Evolutionary conservation across 2,113 vertebrate genomes (phyloP), one percentile per base, ranked within the genome.

Genomic region (Microcebus ravelobensis): DNA sequence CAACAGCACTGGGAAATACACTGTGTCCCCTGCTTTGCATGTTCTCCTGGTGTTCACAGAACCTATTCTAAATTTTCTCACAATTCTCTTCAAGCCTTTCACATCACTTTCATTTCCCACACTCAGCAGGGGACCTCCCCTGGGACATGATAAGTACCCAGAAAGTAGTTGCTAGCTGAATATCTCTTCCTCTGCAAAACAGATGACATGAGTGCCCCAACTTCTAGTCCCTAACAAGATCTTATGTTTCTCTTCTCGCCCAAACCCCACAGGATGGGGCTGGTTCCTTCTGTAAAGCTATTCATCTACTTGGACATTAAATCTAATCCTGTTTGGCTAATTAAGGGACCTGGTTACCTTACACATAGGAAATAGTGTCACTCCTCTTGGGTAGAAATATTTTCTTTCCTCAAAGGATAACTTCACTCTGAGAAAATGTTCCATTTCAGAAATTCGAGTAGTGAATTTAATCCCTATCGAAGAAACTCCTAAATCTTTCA

Each of bases 361-460:
- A 63, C 34, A 48, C 5, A 52, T 18, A 77, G 80, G 29, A 68
- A 85, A 87, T 7, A 27, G 45, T 65, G 29, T 67, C 55, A 18
- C 90, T 87, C n/a, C 39, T 83, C 74, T 85, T 71, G 48, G 52
- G 74, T 48, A 29, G 84, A 90, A 76, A 79, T 34, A 76, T 71
- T 95, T 61, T 86, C 45, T 91, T 82, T 81, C 67, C n/a, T 48
- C 18, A 23, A 79, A 92, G 67, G 73, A 45, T 39, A 79, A 39
- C 34, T 71, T 57, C 31, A 36, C 42, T 94, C n/a, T 74, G 68
- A 90, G 31, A 31, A 83, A 92, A 48, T 76, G 74, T 70, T 81
- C 63, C 63, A 57, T 70, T 73, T 90, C 61, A 87, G 63, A 87
- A 83, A 94, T 87, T 25, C 48, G n/a, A 97, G 48, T 13, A 55